These are phyloP conservation scores for Grammomys surdaster DNA, from an alignment of 2,113 vertebrate genomes.

Conservation along the genomic window DNA sequence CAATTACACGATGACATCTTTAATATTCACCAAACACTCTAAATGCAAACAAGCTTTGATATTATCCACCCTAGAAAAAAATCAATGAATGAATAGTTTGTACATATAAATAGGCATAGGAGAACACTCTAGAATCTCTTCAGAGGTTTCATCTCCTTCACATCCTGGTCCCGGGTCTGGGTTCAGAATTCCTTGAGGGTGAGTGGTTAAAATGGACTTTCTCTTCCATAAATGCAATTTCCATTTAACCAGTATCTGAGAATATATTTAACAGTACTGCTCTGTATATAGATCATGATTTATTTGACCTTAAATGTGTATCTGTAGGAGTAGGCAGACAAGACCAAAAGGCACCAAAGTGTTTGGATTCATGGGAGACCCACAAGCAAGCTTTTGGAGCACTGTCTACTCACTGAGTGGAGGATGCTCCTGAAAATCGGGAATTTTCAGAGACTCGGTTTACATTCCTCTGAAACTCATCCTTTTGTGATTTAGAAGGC, in stretches of 20 bases:
- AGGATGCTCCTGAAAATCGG: conserved; percentile 29
- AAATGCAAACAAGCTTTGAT: neutral
- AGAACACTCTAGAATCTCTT: neutral
- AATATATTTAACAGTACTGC: neutral
- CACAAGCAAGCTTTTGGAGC: conserved; percentile 16
- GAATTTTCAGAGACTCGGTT: neutral
- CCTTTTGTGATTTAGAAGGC: conserved; percentile 22
- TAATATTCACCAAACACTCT: conserved; percentile 34
- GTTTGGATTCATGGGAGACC: neutral
- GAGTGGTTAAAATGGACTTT: conserved; percentile 31
- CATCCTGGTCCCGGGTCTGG: neutral
- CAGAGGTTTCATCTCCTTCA: neutral
- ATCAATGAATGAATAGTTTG: conserved; percentile 31
- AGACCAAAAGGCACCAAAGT: neutral
- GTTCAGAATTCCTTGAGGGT: conserved; percentile 47
- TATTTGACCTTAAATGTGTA: conserved; percentile 26
- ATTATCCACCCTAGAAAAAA: conserved; percentile 23
- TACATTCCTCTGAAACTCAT: neutral
- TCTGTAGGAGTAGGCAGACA: neutral
- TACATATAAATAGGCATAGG: neutral
- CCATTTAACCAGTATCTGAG: neutral
- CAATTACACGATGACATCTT: conserved; percentile 39
- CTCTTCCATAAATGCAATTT: conserved; percentile 18
- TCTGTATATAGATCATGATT: neutral
- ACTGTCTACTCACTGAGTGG: neutral